These are phyloP conservation scores for Pinctada fucata DNA, from an alignment of 2,888 invertebrate genomes.

Conservation along the genomic window DNA sequence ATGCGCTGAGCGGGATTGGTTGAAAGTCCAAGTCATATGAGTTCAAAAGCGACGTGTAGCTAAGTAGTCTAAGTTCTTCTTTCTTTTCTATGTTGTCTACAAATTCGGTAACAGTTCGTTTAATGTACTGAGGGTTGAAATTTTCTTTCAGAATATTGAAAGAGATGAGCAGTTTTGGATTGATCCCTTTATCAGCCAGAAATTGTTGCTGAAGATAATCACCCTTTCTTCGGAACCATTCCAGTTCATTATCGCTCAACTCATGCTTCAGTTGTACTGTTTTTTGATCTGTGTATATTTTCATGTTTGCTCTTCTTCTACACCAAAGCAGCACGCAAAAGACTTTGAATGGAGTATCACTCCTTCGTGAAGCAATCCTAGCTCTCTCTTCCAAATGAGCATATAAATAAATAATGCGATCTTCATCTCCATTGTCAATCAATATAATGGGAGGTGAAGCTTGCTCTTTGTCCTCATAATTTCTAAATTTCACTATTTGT, in stretches of 20 bases:
- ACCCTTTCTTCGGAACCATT: conserved; percentile 57
- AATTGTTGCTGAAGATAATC: conserved; percentile 48
- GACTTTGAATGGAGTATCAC: conserved; percentile 35
- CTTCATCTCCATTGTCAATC: conserved; percentile 59
- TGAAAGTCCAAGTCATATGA: conserved; percentile 58
- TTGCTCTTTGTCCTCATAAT: conserved; percentile 46
- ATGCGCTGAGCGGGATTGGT: conserved; percentile 54
- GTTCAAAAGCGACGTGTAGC: conserved; percentile 58
- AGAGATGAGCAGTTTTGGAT: conserved; percentile 59
- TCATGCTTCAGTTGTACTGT: conserved; percentile 49
- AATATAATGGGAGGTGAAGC: conserved; percentile 61
- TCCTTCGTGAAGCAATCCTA: conserved; percentile 24
- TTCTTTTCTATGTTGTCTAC: conserved; percentile 42
- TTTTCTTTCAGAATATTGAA: conserved; percentile 66
- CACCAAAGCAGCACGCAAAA: conserved; percentile 53
- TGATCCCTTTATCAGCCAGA: conserved; percentile 36
- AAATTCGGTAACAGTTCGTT: conserved; percentile 52
- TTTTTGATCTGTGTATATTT: conserved; percentile 5
- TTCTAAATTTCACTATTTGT: conserved; percentile 53
- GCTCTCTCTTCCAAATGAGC: conserved; percentile 47
- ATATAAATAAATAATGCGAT: conserved; percentile 42
- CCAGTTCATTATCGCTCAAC: conserved; percentile 46
- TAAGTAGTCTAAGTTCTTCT: conserved; percentile 50
- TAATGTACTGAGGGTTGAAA: conserved; percentile 57
- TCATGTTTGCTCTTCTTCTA: conserved; percentile 30